These are phyloP conservation scores for Prosapia bicincta DNA, from an alignment of 2,888 invertebrate species.

Conservation along the genomic window DNA sequence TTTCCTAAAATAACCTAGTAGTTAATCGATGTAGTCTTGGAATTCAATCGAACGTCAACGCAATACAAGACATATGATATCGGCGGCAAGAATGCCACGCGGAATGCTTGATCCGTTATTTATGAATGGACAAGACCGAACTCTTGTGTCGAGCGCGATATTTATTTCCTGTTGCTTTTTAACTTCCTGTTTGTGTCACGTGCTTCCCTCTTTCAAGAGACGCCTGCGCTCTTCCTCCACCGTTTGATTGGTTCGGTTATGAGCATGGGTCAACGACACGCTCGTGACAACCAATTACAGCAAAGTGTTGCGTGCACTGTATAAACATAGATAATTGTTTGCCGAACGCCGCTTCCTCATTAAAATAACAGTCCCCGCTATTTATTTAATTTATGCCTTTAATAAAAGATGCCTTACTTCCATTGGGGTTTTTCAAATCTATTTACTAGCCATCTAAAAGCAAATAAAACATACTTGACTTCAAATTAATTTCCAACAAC, in stretches of 20 bases:
- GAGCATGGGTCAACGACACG: background rate
- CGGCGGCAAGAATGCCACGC: background rate
- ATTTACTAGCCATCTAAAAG: no score
- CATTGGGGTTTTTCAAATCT: no score
- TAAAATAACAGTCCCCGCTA: background rate
- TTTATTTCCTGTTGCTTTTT: background rate
- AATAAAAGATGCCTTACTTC: no score
- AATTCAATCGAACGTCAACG: background rate
- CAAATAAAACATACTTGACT: no score
- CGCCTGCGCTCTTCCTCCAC: background rate
- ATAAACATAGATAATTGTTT: background rate
- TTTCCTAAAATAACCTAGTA: no score
- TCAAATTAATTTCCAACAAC: no score
- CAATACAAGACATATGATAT: background rate
- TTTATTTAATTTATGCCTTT: no score
- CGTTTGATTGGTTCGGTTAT: background rate
- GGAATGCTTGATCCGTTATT: background rate
- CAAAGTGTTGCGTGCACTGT: background rate
- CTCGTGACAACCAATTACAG: background rate
- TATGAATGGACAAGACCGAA: background rate
- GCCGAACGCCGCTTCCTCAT: background rate
- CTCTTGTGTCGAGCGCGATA: background rate
- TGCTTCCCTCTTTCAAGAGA: background rate
- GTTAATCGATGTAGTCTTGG: no score
- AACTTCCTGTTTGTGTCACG: background rate